These are phyloP conservation scores for Ictalurus punctatus DNA, from an alignment of 2,113 vertebrate genomes.

Conservation along the genomic window DNA sequence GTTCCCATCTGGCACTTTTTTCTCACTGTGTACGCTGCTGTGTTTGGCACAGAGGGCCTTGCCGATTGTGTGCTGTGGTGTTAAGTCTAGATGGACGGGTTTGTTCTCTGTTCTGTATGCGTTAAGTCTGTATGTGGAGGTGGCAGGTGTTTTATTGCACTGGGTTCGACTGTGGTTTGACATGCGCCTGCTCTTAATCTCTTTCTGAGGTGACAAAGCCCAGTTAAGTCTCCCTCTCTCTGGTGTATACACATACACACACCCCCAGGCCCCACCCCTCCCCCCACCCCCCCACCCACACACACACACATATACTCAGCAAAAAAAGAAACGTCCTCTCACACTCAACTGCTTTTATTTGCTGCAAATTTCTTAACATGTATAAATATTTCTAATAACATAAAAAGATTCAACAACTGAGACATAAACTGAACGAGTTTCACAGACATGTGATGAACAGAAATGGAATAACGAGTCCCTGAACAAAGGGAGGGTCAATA, in stretches of 20 bases:
- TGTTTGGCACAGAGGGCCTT: conserved; percentile 31
- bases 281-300: background rate
- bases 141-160: conserved; percentile 74
- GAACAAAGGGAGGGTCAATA: no score
- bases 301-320: no score
- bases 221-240: conserved; percentile 62
- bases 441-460: no score
- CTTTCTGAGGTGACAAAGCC: conserved; percentile 71
- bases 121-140: conserved; percentile 37
- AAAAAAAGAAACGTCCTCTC: no score
- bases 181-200: conserved; percentile 72
- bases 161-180: conserved; percentile 65
- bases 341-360: no score
- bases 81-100: conserved; percentile 22
- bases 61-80: conserved; percentile 36
- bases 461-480: no score
- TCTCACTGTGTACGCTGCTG: background rate
- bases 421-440: no score
- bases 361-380: no score
- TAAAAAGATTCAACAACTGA: no score
- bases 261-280: background rate
- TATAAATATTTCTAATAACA: no score
- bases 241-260: conserved; percentile 9
- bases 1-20: conserved; percentile 3
- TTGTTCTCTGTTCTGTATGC: conserved; percentile 43